These are phyloP conservation scores for Cynaeus angustus DNA, from an alignment of 2,888 invertebrate species.

Conservation along the genomic window DNA sequence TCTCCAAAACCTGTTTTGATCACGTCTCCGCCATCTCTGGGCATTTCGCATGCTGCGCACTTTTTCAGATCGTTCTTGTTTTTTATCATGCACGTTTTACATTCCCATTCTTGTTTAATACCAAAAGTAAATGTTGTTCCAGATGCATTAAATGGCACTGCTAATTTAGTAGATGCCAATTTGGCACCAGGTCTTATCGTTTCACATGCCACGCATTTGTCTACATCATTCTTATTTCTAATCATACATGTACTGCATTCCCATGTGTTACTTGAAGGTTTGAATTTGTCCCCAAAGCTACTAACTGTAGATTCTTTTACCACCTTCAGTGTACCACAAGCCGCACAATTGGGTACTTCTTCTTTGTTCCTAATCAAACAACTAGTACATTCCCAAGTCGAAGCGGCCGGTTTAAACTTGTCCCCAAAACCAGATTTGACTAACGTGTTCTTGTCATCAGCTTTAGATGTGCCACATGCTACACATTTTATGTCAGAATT, in stretches of 20 bases:
- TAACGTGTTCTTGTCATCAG: conserved; percentile 6
- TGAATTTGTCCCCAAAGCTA: conserved; percentile 71
- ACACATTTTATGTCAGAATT: conserved; percentile 71
- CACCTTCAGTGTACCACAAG: conserved; percentile 76
- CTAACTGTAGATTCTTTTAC: neutral
- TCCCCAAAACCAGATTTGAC: conserved; percentile 55
- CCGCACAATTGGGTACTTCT: conserved; percentile 72
- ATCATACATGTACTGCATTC: conserved; percentile 75
- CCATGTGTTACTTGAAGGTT: conserved; percentile 72
- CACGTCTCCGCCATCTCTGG: conserved; percentile 39
- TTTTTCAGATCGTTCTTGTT: conserved; percentile 60
- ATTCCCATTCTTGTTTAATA: conserved; percentile 50
- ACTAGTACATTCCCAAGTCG: conserved; percentile 79
- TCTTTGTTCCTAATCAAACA: conserved; percentile 77
- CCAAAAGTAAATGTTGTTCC: conserved; percentile 62
- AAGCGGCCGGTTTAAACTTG: conserved; percentile 74
- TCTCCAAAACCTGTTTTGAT: conserved; percentile 67
- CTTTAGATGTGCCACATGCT: conserved; percentile 71
- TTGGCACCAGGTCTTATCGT: conserved; percentile 59
- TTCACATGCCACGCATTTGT: conserved; percentile 75
- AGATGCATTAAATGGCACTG: neutral
- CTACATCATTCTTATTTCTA: conserved; percentile 71
- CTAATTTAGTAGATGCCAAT: neutral
- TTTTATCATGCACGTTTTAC: conserved; percentile 38
- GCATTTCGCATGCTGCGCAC: conserved; percentile 74